Base-by-base conservation (phyloP, 2,797 vertebrate species). In the Luscinia megarhynchos region DNA sequence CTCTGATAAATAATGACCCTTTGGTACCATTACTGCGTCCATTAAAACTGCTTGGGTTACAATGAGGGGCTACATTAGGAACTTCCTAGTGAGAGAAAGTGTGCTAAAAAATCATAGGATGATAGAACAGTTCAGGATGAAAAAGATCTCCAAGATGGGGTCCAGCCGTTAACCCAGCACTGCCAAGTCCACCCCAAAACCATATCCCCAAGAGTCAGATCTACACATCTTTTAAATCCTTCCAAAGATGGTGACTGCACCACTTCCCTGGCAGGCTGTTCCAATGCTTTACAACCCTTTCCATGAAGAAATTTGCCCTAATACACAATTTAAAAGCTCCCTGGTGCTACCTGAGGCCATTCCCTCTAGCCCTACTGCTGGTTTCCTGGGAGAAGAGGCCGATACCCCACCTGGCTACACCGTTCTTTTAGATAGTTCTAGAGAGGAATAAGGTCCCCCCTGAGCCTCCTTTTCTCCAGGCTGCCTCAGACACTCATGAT, bases 341-440 rank as follows among this genome's bases (percentile, higher is more conserved):
- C 24, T 57, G 18, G 15, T 12, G 55, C 29, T 10, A 40, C n/a
- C 27, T 51, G 21, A 62, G 29, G 32, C 15, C 4, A 27, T 23
- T 68, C 51, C 29, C 36, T 50, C 20, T 55, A 36, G 23, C 48
- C 14, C 24, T 74, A 19, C 29, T 48, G 29, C 14, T 48, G 57
- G 8, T 48, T 62, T n/a, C 41, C 21, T 11, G 7, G 32, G 32
- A 85, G 41, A 62, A 55, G 32, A 74, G 23, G 38, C 23, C 0
- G 0, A n/a, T 12, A n/a, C 5, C 6, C 8, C 7, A 36, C 3
- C 10, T 38, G 27, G 16, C 36, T 50, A 26, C 14, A 74, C 3
- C 11, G 12, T 62, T 41, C 41, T 45, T 68, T 68, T 15, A 34
- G 15, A 29, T 3, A 11, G n/a, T 9, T 58, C 24, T 45, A 64